Conservation (phyloP, 1,140 invertebrate genomes). For the Helicoverpa zea region DNA sequence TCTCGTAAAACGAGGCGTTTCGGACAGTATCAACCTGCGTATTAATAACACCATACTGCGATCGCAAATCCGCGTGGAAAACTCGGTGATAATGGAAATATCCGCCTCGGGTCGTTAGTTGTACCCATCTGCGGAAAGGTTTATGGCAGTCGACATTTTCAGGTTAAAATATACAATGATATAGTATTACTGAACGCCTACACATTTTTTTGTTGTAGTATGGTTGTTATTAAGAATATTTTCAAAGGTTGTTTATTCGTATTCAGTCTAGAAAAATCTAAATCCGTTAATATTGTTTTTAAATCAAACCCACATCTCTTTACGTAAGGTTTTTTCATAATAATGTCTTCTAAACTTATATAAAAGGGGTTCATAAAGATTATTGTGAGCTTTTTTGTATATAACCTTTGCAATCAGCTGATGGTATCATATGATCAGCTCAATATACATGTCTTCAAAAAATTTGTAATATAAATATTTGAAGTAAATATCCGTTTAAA, state of each 20-base stretch:
- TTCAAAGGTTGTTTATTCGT: background rate
- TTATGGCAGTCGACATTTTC: constrained; percentile 26
- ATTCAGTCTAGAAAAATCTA: too few relatives aligned
- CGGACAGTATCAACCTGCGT: constrained; percentile 26
- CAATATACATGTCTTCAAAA: too few relatives aligned
- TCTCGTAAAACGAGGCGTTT: constrained; percentile 19
- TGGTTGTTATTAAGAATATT: background rate
- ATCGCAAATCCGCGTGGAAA: constrained; percentile 31
- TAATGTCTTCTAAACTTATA: too few relatives aligned
- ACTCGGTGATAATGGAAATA: constrained; percentile 38
- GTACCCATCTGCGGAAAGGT: constrained; percentile 24
- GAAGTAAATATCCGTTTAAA: background rate
- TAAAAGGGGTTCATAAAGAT: too few relatives aligned
- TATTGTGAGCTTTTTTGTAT: too few relatives aligned
- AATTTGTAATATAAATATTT: background rate
- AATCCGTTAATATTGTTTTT: too few relatives aligned
- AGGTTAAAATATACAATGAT: constrained; percentile 15
- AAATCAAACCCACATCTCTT: too few relatives aligned
- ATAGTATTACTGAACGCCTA: background rate
- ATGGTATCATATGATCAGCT: too few relatives aligned
- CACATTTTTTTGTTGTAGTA: background rate
- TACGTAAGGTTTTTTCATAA: too few relatives aligned
- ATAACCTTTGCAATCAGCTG: too few relatives aligned
- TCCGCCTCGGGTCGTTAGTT: constrained; percentile 29
- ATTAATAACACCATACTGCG: constrained; percentile 35